These are phyloP conservation scores for Gryllus bimaculatus DNA, from an alignment of 1,140 invertebrate genomes.

Conservation along the genomic window DNA sequence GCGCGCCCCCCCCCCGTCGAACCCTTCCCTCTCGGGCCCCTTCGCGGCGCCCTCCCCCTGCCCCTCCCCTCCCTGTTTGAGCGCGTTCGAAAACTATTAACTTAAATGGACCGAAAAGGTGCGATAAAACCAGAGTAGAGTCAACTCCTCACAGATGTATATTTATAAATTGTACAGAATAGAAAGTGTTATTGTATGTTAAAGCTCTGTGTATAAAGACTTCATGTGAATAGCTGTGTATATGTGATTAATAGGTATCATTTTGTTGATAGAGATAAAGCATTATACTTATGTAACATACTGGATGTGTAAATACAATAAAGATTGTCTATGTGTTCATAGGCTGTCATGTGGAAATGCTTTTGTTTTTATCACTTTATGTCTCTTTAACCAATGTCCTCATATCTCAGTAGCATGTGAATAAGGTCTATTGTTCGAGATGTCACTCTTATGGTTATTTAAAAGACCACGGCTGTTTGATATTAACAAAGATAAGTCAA, in stretches of 20 bases:
- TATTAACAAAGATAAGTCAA: too few species aligned
- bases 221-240: neutral
- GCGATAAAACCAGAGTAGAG: slow-evolving; percentile 12
- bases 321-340: neutral
- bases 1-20: too few species aligned
- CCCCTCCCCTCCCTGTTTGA: neutral
- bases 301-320: neutral
- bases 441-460: too few species aligned
- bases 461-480: too few species aligned
- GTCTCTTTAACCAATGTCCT: too few species aligned
- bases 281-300: neutral
- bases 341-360: neutral
- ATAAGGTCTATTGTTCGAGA: too few species aligned
- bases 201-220: neutral
- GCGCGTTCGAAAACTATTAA: slow-evolving; percentile 14
- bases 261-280: neutral
- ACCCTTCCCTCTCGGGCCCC: too few species aligned
- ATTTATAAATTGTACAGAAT: slow-evolving; percentile 8
- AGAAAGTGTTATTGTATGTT: neutral
- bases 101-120: slow-evolving; percentile 15
- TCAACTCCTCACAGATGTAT: slow-evolving; percentile 14
- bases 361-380: neutral
- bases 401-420: too few species aligned
- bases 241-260: neutral
- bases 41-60: neutral